Evolutionary conservation across 2,888 invertebrate genomes (phyloP).

Genomic region (Subacronicta megacephala): DNA sequence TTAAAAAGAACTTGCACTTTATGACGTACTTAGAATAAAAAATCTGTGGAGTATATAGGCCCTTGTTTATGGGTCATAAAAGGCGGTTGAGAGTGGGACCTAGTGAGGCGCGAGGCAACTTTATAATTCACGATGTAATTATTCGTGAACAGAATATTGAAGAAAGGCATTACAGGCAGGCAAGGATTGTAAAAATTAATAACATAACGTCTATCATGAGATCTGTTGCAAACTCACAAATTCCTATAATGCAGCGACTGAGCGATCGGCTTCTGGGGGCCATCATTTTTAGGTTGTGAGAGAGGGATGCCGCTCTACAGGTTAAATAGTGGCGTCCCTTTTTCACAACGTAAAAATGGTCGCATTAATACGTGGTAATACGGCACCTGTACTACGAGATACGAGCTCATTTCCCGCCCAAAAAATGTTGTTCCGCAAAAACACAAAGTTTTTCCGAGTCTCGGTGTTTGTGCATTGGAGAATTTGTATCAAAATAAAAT

Average conservation of each 20-base stretch:
- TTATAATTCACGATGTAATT: constrained; percentile 65
- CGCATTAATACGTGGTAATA: too few relatives aligned
- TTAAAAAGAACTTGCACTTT: constrained; percentile 67
- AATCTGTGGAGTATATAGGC: constrained; percentile 66
- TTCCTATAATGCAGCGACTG: neutral
- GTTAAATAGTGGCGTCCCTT: too few relatives aligned
- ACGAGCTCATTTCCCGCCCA: too few relatives aligned
- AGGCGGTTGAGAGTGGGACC: constrained; percentile 56
- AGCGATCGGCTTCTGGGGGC: too few relatives aligned
- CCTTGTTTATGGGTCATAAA: constrained; percentile 72
- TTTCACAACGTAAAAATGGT: too few relatives aligned
- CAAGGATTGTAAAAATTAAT: constrained; percentile 11
- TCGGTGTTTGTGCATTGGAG: too few relatives aligned
- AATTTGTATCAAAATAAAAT: too few relatives aligned
- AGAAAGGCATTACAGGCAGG: constrained; percentile 25
- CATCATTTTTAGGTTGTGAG: too few relatives aligned
- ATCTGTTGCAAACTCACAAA: neutral
- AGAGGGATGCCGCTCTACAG: too few relatives aligned
- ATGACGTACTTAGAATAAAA: constrained; percentile 68
- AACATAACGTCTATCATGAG: neutral
- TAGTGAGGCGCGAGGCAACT: constrained; percentile 60
- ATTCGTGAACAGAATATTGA: constrained; percentile 62
- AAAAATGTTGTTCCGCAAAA: too few relatives aligned
- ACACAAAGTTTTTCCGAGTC: too few relatives aligned
- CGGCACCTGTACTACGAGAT: too few relatives aligned